Evolutionary conservation across 2,797 vertebrate species (phyloP), one percentile per base, ranked within the genome.

Genomic region (Scyliorhinus canicula): DNA sequence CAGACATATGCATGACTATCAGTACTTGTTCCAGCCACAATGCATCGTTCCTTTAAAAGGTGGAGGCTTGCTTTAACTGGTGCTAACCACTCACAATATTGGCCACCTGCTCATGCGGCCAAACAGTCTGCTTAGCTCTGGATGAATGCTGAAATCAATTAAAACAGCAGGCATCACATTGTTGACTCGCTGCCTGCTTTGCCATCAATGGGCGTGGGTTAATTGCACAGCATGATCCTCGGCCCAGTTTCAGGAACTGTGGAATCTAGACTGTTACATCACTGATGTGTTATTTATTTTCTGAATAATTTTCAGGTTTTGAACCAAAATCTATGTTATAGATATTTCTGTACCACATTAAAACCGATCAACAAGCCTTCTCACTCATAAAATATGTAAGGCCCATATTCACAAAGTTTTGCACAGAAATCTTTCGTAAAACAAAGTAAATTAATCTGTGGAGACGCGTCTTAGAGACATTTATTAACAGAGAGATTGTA

Each of bases 371-470:
- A 86, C 11, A 57, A n/a, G 52, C 14, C 7, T 47, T 91, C n/a
- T 63, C 31, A 40, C 21, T 44, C 8, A 7, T 24, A 24, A 91
- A 44, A 26, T 65, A 26, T 24, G 65, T 40, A 21, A 9, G 40
- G 88, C 35, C 60, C 11, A 60, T 60, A 57, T 90, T 90, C 55
- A 57, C 28, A 9, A 26, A 44, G 60, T 14, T 57, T 57, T 26
- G 40, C n/a, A 26, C 44, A 5, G 57, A n/a, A 40, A 26, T 24
- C 60, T 60, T 91, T 91, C 65, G n/a, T 57, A 91, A 63, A 91
- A 91, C 65, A 91, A n/a, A n/a, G 88, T 91, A 44, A n/a, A 91
- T 91, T 63, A 63, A 91, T 65, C 8, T 91, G 57, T 91, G 40
- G 57, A 5, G 88, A 9, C 88, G 44, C 8, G n/a, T 65, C 44